Percentiles rank a stretch among this genome's conserved stretches.
phyloP scores from a whole-genome alignment of 2,113 vertebrate species.

The Siphamia tubifer region DNA sequence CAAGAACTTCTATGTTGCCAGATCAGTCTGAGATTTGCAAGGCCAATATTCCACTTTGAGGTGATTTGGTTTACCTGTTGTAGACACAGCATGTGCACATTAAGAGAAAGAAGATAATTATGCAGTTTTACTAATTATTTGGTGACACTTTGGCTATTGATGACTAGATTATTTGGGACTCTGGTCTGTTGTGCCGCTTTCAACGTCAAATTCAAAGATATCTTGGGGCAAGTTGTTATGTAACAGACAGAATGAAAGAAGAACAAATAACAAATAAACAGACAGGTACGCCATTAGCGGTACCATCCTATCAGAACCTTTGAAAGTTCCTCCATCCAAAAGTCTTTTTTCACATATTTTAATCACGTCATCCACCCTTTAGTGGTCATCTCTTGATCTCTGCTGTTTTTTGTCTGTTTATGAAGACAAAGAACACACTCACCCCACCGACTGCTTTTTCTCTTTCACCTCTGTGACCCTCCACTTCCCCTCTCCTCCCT shows the following conservation, averaged over 20 bases:
- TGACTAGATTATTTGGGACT: background rate
- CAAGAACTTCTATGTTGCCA: background rate
- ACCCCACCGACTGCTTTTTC: background rate
- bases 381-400: background rate
- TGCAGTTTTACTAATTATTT: background rate
- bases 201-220: no score
- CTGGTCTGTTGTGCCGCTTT: background rate
- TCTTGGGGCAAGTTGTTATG: no score
- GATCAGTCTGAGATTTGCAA: background rate
- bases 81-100: constrained; percentile 1
- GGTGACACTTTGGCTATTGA: background rate
- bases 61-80: background rate
- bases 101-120: background rate
- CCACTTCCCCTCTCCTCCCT: background rate
- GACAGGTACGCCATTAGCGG: no score
- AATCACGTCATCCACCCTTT: background rate
- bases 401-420: background rate
- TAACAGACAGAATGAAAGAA: no score
- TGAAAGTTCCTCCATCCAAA: background rate
- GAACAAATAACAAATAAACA: no score
- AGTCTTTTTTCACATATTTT: constrained; percentile 5
- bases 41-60: background rate
- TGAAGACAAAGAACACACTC: no score
- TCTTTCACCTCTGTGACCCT: constrained; percentile 6
- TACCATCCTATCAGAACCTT: background rate